phyloP scores from a whole-genome alignment of 1,140 invertebrate genomes.

The Stegodyphus dumicola region DNA sequence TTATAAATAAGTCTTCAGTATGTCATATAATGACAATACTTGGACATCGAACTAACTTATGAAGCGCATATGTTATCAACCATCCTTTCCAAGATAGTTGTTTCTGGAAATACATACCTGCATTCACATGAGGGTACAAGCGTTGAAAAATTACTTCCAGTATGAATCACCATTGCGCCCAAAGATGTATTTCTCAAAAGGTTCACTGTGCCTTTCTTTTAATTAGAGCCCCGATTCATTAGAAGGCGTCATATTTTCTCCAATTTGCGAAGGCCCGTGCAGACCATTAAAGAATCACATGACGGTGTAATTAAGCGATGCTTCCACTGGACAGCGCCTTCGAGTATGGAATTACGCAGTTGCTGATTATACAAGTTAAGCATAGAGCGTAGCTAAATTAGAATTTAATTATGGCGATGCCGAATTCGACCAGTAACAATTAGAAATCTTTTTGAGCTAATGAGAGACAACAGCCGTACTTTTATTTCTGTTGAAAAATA shows the following conservation, averaged over 20 bases:
- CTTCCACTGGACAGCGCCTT: not conserved
- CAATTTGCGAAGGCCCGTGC: conserved; percentile 22
- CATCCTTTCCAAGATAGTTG: conserved; percentile 11
- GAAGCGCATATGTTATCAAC: too few species aligned
- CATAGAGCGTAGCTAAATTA: conserved; percentile 16
- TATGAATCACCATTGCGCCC: not conserved
- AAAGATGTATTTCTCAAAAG: not conserved
- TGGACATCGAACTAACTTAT: too few species aligned
- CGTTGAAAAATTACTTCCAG: not conserved
- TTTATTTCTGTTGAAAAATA: not conserved
- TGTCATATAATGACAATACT: too few species aligned
- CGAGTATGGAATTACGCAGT: not conserved
- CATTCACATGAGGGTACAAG: not conserved
- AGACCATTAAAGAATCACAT: conserved; percentile 41
- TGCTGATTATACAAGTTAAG: conserved; percentile 13
- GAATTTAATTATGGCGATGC: conserved; percentile 33
- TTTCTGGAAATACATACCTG: conserved; percentile 10
- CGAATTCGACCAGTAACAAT: not conserved
- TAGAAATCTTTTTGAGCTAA: not conserved
- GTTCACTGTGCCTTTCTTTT: not conserved
- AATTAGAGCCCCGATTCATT: conserved; percentile 37
- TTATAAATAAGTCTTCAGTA: too few species aligned
- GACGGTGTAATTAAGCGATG: conserved; percentile 29
- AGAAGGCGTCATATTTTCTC: conserved; percentile 39
- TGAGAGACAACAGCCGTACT: not conserved